Evolutionary conservation across 2,888 invertebrate genomes (phyloP).

Genomic region (Polyommatus icarus): DNA sequence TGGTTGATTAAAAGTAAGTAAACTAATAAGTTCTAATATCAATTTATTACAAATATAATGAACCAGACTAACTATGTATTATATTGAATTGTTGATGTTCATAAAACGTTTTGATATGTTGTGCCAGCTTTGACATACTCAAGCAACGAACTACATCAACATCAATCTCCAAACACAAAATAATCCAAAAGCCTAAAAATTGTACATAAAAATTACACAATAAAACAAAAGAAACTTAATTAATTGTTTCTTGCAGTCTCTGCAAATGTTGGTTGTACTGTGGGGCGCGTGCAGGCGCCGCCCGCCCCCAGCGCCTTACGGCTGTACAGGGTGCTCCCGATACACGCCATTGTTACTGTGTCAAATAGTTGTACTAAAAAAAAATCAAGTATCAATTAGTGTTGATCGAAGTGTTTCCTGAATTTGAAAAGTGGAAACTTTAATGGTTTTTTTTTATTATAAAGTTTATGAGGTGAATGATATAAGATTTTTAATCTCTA

Average conservation of each 20-base stretch:
- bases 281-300: constrained; percentile 59
- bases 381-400: background rate
- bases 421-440: background rate
- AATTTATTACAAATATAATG: too few relatives aligned
- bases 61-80: too few relatives aligned
- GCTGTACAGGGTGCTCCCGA: constrained; percentile 62
- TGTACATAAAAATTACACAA: constrained; percentile 13
- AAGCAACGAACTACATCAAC: background rate
- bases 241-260: constrained; percentile 42
- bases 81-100: background rate
- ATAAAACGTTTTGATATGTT: background rate
- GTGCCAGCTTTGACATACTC: too few relatives aligned
- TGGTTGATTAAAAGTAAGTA: too few relatives aligned
- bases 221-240: constrained; percentile 33
- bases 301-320: constrained; percentile 76
- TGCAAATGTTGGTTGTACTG: constrained; percentile 49
- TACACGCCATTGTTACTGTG: constrained; percentile 48
- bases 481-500: too few relatives aligned
- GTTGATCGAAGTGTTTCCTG: background rate
- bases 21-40: too few relatives aligned
- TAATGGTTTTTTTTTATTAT: background rate
- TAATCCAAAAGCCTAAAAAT: background rate
- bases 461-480: too few relatives aligned
- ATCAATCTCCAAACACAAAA: background rate
- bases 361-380: constrained; percentile 18